Base-by-base conservation (phyloP, 2,888 invertebrate species). In the Ctenicera cuprea region DNA sequence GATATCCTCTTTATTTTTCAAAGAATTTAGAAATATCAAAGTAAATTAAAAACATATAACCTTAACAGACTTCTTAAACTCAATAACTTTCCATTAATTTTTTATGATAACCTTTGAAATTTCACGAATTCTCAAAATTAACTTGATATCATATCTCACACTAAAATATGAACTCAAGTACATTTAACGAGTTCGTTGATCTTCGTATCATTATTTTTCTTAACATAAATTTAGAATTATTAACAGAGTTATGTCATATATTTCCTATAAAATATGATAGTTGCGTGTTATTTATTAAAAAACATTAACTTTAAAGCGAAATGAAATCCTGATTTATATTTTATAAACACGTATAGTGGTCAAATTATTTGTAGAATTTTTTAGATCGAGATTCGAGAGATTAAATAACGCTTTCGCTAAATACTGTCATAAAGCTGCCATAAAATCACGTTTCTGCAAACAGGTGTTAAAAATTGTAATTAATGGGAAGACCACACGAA, bases 181-280 rank as follows among this genome's bases (percentile, higher is more conserved):
- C 8, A 22, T 20, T 50, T 50, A 50, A 22, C 20, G 50, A 50
- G 50, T 50, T 50, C 50, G 5, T 50, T 50, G 50, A 8, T 50
- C 12, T 22, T 22, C 50, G 1, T 22, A 50, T 50, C 50, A 50
- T 12, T 22, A 20, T 3, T 20, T 48, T 11, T 11, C 11, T n/a
- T 22, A 22, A 50, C 50, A 50, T 50, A 50, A 50, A 50, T 50
- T 50, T 18, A 3, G 9, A 48, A 20, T 48, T 18, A 50, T 50
- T 22, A 50, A 50, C 50, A 12, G 11, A 45, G 5, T 45, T 45
- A 45, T 22, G 11, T 50, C 50, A 50, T 9, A 22, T 22, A 12
- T 48, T 48, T 48, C 11, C 20, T 14, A 14, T 18, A 20, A 48
- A 20, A 48, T 48, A 18, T 48, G 20, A 22, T 22, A 50, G 7